Base-by-base conservation (phyloP, 2,888 invertebrate genomes). In the Tricholauxania praeusta region DNA sequence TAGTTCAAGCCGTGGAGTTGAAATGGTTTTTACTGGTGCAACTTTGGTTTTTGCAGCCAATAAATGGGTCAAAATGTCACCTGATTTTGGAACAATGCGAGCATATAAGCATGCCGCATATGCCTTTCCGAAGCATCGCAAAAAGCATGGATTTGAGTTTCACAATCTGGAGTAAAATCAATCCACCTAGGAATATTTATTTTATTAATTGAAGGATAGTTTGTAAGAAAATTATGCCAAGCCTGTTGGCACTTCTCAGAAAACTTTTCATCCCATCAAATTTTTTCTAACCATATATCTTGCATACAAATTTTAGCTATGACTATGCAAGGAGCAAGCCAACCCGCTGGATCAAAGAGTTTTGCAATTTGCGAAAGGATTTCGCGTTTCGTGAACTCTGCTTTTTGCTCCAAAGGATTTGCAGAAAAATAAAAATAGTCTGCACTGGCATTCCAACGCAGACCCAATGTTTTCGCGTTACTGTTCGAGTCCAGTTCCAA, bases 401-500 rank as follows among this genome's bases (percentile, higher is more conserved):
- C 49, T 17, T 65, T 60, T 51, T 39, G 19, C 3, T 62, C 28
- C 32, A 65, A 53, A n/a, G 65, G 67, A 12, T 47, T 12, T 2
- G 57, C 14, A 28, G 39, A 15, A 48, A 75, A 72, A n/a, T 62
- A 66, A n/a, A n/a, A n/a, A n/a, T n/a, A n/a, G n/a, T n/a, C n/a
- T n/a, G n/a, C n/a, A n/a, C n/a, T n/a, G n/a, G 72, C 72, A 55
- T 76, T 75, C 72, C 72, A 74, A 15, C 74, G 67, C 19, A 76
- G 63, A 0, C 74, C 74, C 8, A 75, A 51, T 3, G 74, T 73
- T 52, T 75, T 76, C 0, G 73, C 60, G 15, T 60, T 63, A 49
- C 67, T 74, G 15, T 15, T 32, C 14, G 74, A 71, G 12, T 71
- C 70, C 2, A 77, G 17, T 6, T 62, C 51, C 1, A 76, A 62